Evolutionary conservation across 2,113 vertebrate genomes (phyloP).

Genomic region (Cephalopholis sonnerati): DNA sequence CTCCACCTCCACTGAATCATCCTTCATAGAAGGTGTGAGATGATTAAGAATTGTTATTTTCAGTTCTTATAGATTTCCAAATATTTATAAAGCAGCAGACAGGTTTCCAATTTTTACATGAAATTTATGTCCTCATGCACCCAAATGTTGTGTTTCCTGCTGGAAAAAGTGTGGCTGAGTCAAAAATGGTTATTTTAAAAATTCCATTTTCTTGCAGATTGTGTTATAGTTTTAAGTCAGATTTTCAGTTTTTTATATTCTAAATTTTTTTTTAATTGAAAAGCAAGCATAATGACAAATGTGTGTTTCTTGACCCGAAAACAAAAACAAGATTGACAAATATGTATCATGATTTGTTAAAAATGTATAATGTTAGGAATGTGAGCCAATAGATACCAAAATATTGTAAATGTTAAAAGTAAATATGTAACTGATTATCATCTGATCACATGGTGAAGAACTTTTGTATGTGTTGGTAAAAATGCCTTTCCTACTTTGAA

Average conservation of each 20-base stretch:
- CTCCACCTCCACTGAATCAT: constrained; percentile 88
- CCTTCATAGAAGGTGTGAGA: constrained; percentile 88
- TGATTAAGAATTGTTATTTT: background rate
- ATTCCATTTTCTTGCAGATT: background rate
- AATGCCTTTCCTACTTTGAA: no score
- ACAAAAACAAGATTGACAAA: background rate
- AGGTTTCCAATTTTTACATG: background rate
- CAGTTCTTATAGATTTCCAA: background rate
- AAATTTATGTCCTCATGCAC: background rate
- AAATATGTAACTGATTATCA: no score
- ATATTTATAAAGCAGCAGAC: background rate
- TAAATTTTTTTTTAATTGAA: no score
- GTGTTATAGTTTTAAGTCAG: background rate
- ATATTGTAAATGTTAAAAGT: no score
- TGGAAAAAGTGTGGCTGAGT: background rate
- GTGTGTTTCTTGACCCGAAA: background rate
- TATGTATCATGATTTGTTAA: no score
- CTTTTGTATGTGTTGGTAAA: no score
- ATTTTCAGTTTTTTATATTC: background rate
- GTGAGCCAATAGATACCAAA: no score
- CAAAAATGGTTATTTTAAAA: no score
- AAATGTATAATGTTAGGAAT: no score
- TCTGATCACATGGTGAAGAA: no score
- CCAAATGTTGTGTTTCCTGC: background rate
- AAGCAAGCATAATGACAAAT: background rate